A percentile compares a stretch with the other conserved stretches of the same genome.
phyloP scores from a whole-genome alignment of 1,140 invertebrate species.

The Drosophila takahashii region DNA sequence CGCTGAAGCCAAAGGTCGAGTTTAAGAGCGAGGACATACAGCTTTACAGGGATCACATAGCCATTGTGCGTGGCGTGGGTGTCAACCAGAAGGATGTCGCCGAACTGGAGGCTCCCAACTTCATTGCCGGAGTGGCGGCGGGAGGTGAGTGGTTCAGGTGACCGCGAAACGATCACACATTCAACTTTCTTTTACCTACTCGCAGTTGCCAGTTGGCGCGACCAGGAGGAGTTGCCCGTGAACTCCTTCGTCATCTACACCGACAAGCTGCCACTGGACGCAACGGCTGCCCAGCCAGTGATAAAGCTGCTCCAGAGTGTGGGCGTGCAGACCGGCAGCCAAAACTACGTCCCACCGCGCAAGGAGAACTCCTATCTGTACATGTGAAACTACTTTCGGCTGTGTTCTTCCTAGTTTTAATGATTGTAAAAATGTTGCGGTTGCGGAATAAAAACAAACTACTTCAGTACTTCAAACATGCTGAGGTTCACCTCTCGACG shows the following conservation, averaged over 20 bases:
- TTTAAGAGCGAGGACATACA: constrained; percentile 76
- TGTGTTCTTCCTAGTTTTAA: constrained; percentile 48
- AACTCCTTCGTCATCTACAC: constrained; percentile 70
- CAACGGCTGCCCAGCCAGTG: constrained; percentile 67
- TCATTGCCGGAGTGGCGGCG: constrained; percentile 72
- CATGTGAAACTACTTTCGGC: constrained; percentile 41
- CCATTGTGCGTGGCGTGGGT: constrained; percentile 62
- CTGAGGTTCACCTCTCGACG: constrained; percentile 57
- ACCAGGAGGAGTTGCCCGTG: constrained; percentile 47
- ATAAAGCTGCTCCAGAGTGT: constrained; percentile 59
- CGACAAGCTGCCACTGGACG: constrained; percentile 70
- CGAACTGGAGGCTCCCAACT: constrained; percentile 76
- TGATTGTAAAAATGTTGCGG: constrained; percentile 26
- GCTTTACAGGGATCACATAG: constrained; percentile 56
- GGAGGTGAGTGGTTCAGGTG: constrained; percentile 54
- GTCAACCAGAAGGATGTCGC: constrained; percentile 30
- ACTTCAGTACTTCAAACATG: constrained; percentile 67
- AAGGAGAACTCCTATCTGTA: constrained; percentile 75
- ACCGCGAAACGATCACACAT: too few relatives aligned
- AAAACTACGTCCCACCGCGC: constrained; percentile 58
- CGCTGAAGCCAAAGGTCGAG: constrained; percentile 73
- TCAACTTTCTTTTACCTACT: neutral
- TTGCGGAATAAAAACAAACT: constrained; percentile 47
- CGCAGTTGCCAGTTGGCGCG: constrained; percentile 70
- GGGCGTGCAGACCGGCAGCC: constrained; percentile 44